Conservation (phyloP, 2,113 vertebrate species). For the Festucalex cinctus region DNA sequence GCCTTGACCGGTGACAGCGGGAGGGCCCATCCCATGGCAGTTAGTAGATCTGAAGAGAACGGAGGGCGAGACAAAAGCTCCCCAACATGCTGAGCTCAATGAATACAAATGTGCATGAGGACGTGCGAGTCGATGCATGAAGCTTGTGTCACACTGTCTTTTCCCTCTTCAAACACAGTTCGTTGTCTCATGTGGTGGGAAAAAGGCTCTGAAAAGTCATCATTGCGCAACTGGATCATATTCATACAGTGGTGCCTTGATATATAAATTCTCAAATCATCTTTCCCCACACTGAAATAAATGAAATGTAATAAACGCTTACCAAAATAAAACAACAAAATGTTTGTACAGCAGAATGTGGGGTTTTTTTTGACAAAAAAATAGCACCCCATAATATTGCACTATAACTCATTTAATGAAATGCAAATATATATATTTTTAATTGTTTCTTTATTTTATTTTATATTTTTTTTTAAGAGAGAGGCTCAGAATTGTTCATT, state of each 20-base stretch:
- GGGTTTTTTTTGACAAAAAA: too few species aligned
- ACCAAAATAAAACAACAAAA: too few species aligned
- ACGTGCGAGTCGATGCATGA: background rate
- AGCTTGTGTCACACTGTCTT: background rate
- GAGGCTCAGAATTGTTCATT: too few species aligned
- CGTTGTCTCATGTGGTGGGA: background rate
- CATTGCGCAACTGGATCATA: background rate
- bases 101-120: background rate
- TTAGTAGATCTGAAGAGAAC: background rate
- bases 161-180: background rate
- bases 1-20: slow-evolving; percentile 44
- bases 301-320: too few species aligned
- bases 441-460: too few species aligned
- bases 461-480: too few species aligned
- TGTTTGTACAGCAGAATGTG: too few species aligned
- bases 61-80: background rate
- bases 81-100: slow-evolving; percentile 5
- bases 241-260: background rate
- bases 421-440: too few species aligned
- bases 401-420: too few species aligned
- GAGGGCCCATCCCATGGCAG: background rate
- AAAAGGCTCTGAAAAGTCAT: background rate
- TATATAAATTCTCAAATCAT: background rate
- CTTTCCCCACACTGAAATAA: background rate
- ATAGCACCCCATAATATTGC: too few species aligned